phyloP scores from a whole-genome alignment of 2,113 vertebrate species.

The Puntigrus tetrazona region DNA sequence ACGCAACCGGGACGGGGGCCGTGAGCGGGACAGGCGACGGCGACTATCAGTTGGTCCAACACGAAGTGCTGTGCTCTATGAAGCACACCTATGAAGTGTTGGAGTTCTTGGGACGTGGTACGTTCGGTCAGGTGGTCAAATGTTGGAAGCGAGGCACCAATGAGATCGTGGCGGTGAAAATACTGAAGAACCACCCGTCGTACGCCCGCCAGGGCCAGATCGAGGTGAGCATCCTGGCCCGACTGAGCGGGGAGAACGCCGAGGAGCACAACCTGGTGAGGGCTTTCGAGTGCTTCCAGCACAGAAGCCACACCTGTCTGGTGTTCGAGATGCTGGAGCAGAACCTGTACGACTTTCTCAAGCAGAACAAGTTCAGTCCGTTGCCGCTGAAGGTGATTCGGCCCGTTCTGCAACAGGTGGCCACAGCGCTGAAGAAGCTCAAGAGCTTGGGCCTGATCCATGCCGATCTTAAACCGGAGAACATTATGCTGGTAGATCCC shows the following conservation, averaged over 20 bases:
- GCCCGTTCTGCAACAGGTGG: constrained; percentile 95
- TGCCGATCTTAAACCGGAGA: constrained; percentile 98
- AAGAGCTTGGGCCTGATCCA: constrained; percentile 98
- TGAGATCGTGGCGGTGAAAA: constrained; percentile 95
- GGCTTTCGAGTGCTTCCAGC: constrained; percentile 96
- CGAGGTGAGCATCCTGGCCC: constrained; percentile 94
- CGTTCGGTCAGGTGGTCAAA: constrained; percentile 98
- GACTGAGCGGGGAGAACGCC: constrained; percentile 92
- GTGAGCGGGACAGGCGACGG: constrained; percentile 78
- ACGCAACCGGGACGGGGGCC: constrained; percentile 69
- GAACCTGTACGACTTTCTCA: constrained; percentile 97
- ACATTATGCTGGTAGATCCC: constrained; percentile 99
- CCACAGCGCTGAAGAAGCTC: constrained; percentile 94
- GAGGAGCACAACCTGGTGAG: constrained; percentile 96
- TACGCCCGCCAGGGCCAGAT: constrained; percentile 97
- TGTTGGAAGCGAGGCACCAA: constrained; percentile 96
- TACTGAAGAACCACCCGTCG: constrained; percentile 97
- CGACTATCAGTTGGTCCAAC: constrained; percentile 95
- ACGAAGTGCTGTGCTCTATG: constrained; percentile 90
- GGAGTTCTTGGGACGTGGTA: constrained; percentile 94
- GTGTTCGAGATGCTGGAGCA: constrained; percentile 99
- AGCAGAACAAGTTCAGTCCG: constrained; percentile 98
- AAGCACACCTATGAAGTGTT: constrained; percentile 96
- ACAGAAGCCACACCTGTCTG: constrained; percentile 92
- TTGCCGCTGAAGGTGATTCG: constrained; percentile 94